Conservation (phyloP, 35 echinoderm and acorn worm genomes). For the Apostichopus californicus region DNA sequence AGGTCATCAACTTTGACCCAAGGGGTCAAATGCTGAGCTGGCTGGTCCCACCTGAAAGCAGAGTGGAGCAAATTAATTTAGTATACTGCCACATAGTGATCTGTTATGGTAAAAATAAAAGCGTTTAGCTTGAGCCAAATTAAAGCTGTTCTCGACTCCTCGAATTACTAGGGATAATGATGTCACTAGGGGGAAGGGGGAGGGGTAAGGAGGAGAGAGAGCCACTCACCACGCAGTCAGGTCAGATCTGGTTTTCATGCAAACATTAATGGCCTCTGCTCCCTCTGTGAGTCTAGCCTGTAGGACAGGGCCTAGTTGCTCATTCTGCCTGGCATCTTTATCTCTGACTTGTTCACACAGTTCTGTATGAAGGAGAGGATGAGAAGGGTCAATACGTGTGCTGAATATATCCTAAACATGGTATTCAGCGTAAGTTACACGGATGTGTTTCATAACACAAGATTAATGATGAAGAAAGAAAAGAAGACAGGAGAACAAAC, state of each 20-base stretch:
- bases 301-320: slow-evolving; percentile 63
- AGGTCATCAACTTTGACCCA: slow-evolving; percentile 77
- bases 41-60: slow-evolving; percentile 86
- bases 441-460: no score
- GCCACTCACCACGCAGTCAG: slow-evolving; percentile 72
- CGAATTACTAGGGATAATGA: no score
- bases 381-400: no score
- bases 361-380: slow-evolving; percentile 32
- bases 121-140: no score
- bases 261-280: slow-evolving; percentile 50
- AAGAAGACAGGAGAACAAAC: no score
- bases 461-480: no score
- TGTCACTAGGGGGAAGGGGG: no score
- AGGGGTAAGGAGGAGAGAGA: no score
- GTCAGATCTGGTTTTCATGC: slow-evolving; percentile 64
- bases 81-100: background rate
- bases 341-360: slow-evolving; percentile 49
- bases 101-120: background rate
- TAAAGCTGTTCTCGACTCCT: background rate
- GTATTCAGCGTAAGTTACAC: no score
- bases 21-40: slow-evolving; percentile 82
- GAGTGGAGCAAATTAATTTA: background rate
- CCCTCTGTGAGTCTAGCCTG: slow-evolving; percentile 75
- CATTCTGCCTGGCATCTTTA: slow-evolving; percentile 58
- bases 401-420: no score